phyloP scores from a whole-genome alignment of 2,113 vertebrate genomes.

The Pyxicephalus adspersus region DNA sequence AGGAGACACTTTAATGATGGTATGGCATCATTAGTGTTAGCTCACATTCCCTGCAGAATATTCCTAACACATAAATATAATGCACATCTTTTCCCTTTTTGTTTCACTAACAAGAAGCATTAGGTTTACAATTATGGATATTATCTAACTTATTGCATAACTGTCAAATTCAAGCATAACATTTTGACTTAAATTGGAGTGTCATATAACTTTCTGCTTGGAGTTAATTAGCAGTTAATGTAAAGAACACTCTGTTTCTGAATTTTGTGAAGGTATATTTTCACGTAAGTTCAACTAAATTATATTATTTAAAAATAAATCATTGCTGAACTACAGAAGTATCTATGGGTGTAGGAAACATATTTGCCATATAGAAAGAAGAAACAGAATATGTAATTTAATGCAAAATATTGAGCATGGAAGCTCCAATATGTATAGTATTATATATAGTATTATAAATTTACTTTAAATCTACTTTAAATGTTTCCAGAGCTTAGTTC shows the following conservation, averaged over 20 bases:
- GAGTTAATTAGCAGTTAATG: constrained; percentile 13
- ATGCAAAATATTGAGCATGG: no score
- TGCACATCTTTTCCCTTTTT: background rate
- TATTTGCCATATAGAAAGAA: no score
- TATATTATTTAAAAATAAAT: background rate
- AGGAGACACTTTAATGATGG: background rate
- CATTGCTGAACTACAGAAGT: no score
- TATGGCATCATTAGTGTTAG: constrained; percentile 1
- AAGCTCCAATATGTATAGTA: no score
- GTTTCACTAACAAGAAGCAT: constrained; percentile 18
- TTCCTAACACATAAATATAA: constrained; percentile 7
- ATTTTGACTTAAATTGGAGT: constrained; percentile 9
- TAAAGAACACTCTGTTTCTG: constrained; percentile 2
- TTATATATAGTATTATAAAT: no score
- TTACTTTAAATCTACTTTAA: no score
- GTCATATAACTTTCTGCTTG: constrained; percentile 12
- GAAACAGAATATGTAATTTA: no score
- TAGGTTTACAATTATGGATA: constrained; percentile 18
- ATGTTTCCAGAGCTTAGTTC: no score
- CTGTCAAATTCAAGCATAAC: constrained; percentile 12
- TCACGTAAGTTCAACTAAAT: background rate
- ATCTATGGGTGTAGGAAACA: no score
- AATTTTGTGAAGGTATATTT: background rate
- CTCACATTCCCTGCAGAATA: constrained; percentile 15
- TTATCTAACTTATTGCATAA: constrained; percentile 26